Percentiles rank a stretch among this genome's conserved stretches.
These are phyloP conservation scores for Sus scrofa DNA, from an alignment of 2,113 vertebrate species.

Conservation along the genomic window DNA sequence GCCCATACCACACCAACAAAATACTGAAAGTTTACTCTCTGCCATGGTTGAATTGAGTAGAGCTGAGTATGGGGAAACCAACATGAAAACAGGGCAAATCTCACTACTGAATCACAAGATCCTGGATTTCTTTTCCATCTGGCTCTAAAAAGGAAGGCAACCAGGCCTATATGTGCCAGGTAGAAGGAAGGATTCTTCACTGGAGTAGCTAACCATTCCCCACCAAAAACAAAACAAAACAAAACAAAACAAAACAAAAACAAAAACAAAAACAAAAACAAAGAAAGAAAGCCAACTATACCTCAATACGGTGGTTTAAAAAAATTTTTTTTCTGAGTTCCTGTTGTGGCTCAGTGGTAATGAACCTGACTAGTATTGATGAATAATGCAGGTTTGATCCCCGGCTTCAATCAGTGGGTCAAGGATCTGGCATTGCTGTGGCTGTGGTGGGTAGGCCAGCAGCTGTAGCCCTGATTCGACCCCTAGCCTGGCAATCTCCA, in stretches of 20 bases:
- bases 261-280: not conserved
- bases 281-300: too few relatives aligned
- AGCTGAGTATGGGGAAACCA: not conserved
- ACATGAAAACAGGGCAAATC: not conserved
- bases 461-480: too few relatives aligned
- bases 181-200: not conserved
- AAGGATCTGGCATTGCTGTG: too few relatives aligned
- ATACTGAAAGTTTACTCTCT: not conserved
- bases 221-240: not conserved
- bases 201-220: not conserved
- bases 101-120: not conserved
- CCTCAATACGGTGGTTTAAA: not conserved
- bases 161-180: not conserved
- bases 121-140: not conserved
- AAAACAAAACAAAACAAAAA: not conserved
- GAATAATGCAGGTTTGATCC: too few relatives aligned
- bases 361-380: too few relatives aligned
- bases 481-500: too few relatives aligned
- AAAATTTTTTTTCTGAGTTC: not conserved
- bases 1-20: not conserved
- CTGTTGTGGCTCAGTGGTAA: too few relatives aligned
- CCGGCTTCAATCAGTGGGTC: too few relatives aligned
- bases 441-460: too few relatives aligned
- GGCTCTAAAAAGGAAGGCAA: not conserved
- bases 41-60: not conserved